A percentile compares a stretch with the other conserved stretches of the same genome.
Conservation (phyloP, 2,113 vertebrate species). For the Atractosteus spatula region DNA sequence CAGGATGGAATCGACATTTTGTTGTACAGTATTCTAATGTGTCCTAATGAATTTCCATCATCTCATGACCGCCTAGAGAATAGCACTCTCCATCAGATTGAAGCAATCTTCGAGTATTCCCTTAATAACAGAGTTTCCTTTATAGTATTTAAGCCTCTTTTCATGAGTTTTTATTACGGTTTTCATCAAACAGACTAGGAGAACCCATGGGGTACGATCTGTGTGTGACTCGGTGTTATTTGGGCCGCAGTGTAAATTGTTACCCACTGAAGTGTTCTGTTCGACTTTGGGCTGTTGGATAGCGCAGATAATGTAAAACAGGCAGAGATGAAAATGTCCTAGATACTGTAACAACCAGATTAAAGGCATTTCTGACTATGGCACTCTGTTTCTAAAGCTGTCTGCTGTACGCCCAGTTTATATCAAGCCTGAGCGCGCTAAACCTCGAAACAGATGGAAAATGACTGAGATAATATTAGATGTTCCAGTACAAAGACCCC, state of each 20-base stretch:
- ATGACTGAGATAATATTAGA: background rate
- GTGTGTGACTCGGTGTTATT: too few relatives aligned
- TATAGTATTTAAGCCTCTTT: slow-evolving; percentile 17
- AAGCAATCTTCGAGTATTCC: slow-evolving; percentile 29
- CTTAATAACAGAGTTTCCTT: slow-evolving; percentile 33
- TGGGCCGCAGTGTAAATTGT: background rate
- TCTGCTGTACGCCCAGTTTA: too few relatives aligned
- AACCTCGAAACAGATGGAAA: slow-evolving; percentile 1
- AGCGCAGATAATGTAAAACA: background rate
- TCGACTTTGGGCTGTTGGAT: background rate
- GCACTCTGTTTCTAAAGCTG: too few relatives aligned
- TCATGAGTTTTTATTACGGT: too few relatives aligned
- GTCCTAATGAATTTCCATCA: slow-evolving; percentile 2
- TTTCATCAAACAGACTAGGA: background rate
- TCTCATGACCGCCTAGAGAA: slow-evolving; percentile 16
- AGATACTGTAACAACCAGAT: too few relatives aligned
- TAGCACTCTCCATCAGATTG: slow-evolving; percentile 18
- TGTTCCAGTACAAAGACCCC: too few relatives aligned
- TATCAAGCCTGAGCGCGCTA: too few relatives aligned
- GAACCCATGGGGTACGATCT: background rate
- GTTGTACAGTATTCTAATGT: background rate
- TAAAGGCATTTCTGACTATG: too few relatives aligned
- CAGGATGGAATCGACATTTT: too few relatives aligned
- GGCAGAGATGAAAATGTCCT: too few relatives aligned
- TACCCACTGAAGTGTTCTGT: background rate